Conservation (phyloP, 2,797 vertebrate species). For the Epinephelus coioides region DNA sequence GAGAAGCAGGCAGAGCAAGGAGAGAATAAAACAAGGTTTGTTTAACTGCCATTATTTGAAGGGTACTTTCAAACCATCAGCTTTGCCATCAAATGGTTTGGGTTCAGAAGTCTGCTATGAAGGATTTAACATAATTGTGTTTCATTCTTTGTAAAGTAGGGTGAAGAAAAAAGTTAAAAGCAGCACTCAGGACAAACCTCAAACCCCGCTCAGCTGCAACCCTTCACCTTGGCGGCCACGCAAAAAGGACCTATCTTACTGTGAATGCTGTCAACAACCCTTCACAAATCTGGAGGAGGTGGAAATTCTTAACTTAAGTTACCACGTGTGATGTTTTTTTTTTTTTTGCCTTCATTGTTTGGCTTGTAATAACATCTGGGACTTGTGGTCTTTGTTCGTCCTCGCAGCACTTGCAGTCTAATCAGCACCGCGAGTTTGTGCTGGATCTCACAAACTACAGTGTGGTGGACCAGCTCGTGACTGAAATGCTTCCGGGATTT, state of each 20-base stretch:
- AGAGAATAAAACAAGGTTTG: slow-evolving; percentile 79
- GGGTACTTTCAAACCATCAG: neutral
- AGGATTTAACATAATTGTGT: neutral
- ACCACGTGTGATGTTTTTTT: neutral
- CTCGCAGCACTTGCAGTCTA: slow-evolving; percentile 89
- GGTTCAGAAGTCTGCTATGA: neutral
- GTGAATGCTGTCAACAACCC: slow-evolving; percentile 90
- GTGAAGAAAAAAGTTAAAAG: slow-evolving; percentile 54
- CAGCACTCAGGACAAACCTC: slow-evolving; percentile 62
- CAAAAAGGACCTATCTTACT: slow-evolving; percentile 85
- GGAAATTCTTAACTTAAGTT: slow-evolving; percentile 15
- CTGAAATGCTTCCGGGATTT: slow-evolving; percentile 80
- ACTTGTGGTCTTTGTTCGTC: slow-evolving; percentile 13
- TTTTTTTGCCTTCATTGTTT: neutral
- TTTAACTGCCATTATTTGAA: slow-evolving; percentile 15
- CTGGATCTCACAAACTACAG: slow-evolving; percentile 81
- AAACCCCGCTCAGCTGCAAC: slow-evolving; percentile 44
- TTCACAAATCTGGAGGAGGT: slow-evolving; percentile 88
- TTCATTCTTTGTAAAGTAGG: slow-evolving; percentile 53
- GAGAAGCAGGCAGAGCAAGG: slow-evolving; percentile 50
- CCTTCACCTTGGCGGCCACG: slow-evolving; percentile 69
- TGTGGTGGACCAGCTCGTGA: slow-evolving; percentile 84
- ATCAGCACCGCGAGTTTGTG: slow-evolving; percentile 85
- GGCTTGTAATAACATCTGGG: neutral
- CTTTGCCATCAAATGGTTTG: neutral